Base-by-base conservation (phyloP, 2,888 invertebrate genomes). In the Saturnia japonica region DNA sequence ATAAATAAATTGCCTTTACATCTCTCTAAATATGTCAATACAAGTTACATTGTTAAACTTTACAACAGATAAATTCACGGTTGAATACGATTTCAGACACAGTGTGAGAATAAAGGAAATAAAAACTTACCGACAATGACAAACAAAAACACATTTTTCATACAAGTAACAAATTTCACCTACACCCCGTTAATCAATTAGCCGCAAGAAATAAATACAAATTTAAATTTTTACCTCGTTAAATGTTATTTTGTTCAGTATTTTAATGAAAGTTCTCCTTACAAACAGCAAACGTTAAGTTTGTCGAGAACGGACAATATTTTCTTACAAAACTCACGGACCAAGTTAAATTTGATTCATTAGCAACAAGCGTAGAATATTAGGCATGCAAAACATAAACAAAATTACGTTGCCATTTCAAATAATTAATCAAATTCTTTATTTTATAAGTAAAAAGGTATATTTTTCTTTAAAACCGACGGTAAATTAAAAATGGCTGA, bases 401-500 rank as follows among this genome's bases (percentile, higher is more conserved):
- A 34, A 64, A 64, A 14, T 40, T 40, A 40, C 16, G 9, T n/a
- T 9, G n/a, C 40, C 40, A 64, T 19, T 11, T 64, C 8, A 19
- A 40, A 64, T 4, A 22, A 19, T 54, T 11, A 40, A 68, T 28
- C 47, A n/a, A 40, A 42, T 19, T 22, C 54, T 40, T 40, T 68
- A 68, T 68, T 28, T 68, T 16, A 28, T 28, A n/a, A 51, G 9
- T 19, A 12, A 40, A 25, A 68, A 34, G 47, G 68, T 51, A 19
- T 47, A 68, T 51, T 68, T 68, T 68, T 40, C 34, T 68, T 40
- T 54, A 67, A 67, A 3, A n/a, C 19, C 14, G 25, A 42, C 42
- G 22, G 47, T 68, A 47, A 68, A 47, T 22, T 11, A 9, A 54
- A 86, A 42, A 40, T 72, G 64, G 64, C 22, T n/a, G 64, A 64